Evolutionary conservation across 2,113 vertebrate species (phyloP).

Genomic region (Platysteira castanea): DNA sequence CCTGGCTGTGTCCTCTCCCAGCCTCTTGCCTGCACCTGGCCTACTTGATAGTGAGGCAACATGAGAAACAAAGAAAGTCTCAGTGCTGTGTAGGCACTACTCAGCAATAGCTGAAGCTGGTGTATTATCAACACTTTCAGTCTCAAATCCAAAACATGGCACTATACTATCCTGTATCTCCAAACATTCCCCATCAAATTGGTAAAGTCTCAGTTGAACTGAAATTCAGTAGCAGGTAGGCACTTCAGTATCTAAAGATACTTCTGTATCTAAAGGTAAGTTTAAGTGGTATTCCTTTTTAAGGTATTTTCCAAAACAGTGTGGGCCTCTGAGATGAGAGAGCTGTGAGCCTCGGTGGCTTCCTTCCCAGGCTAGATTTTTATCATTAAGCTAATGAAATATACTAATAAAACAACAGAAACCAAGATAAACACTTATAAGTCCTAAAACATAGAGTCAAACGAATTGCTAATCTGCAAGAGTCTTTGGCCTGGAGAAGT

Average conservation of each 20-base stretch:
- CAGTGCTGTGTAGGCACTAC: background rate
- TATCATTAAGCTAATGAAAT: background rate
- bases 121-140: background rate
- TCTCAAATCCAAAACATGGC: background rate
- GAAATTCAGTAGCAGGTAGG: background rate
- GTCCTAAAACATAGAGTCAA: background rate
- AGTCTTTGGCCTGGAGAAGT: background rate
- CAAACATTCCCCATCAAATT: background rate
- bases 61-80: background rate
- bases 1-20: background rate
- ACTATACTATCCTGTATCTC: rapidly evolving
- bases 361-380: background rate
- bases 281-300: background rate
- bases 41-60: background rate
- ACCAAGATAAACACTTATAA: background rate
- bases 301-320: background rate
- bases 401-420: background rate
- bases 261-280: background rate
- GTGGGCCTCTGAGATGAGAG: background rate
- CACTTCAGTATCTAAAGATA: background rate
- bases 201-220: rapidly evolving
- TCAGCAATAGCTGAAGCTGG: background rate
- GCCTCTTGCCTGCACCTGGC: background rate
- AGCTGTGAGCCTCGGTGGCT: background rate
- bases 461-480: background rate